phyloP scores from a whole-genome alignment of 2,113 vertebrate species.

The Leptosomus discolor region DNA sequence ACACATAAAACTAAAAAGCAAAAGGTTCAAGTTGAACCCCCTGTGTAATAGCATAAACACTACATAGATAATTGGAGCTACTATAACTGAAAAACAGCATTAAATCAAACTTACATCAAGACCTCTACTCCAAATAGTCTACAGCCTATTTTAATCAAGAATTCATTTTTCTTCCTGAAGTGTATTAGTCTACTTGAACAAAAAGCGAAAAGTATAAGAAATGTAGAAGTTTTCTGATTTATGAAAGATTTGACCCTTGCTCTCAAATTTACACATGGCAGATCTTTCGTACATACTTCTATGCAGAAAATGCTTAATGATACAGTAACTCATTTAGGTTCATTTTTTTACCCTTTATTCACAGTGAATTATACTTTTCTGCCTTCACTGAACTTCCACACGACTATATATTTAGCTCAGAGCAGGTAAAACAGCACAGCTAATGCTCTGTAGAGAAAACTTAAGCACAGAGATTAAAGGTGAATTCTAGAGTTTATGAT shows the following conservation, averaged over 20 bases:
- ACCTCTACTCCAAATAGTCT: neutral
- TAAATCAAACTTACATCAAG: neutral
- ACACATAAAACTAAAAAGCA: neutral
- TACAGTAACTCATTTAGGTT: neutral
- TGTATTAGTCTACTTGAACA: neutral
- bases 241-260: neutral
- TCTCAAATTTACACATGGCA: neutral
- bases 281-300: neutral
- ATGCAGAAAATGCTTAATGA: neutral
- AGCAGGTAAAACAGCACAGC: neutral
- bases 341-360: neutral
- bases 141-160: neutral
- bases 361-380: neutral
- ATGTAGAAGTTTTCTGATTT: neutral
- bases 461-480: neutral
- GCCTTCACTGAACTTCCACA: neutral
- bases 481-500: neutral
- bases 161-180: neutral
- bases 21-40: neutral
- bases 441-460: neutral
- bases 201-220: neutral
- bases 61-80: neutral
- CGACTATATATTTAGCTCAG: neutral
- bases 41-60: neutral
- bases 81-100: neutral